phyloP scores from a whole-genome alignment of 2,888 invertebrate genomes.

The Xylota sylvarum region DNA sequence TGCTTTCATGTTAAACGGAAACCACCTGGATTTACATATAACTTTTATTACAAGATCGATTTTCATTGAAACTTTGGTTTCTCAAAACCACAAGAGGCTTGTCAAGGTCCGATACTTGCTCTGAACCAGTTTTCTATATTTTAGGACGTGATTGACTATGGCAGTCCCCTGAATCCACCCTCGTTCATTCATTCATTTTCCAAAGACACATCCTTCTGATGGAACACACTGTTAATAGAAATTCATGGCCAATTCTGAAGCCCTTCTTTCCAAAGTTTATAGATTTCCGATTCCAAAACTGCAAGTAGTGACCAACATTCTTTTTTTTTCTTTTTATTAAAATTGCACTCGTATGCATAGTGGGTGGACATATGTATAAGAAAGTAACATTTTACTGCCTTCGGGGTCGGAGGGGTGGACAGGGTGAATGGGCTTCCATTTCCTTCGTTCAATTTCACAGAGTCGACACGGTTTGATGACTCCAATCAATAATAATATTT shows the following conservation, averaged over 20 bases:
- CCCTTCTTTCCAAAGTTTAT: background rate
- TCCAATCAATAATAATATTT: slow-evolving; percentile 75
- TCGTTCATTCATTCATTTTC: too few species aligned
- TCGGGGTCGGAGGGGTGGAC: background rate
- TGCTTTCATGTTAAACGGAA: too few species aligned
- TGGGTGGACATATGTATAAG: background rate
- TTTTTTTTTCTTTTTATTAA: background rate
- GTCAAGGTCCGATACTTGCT: too few species aligned
- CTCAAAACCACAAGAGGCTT: too few species aligned
- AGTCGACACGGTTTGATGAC: slow-evolving; percentile 61
- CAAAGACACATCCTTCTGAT: too few species aligned
- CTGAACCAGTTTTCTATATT: too few species aligned
- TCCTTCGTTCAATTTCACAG: slow-evolving; percentile 34
- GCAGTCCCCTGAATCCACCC: too few species aligned
- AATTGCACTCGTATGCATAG: background rate
- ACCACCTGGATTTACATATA: too few species aligned
- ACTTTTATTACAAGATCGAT: too few species aligned
- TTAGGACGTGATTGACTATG: too few species aligned
- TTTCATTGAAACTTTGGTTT: too few species aligned
- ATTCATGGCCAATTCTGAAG: slow-evolving; percentile 40
- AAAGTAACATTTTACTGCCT: background rate
- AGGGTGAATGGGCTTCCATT: background rate
- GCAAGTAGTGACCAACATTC: slow-evolving; percentile 10
- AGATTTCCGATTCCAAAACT: background rate
- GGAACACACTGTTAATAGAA: background rate